Evolutionary conservation across 2,797 vertebrate species (phyloP).

Genomic region (Pelochelys cantorii): DNA sequence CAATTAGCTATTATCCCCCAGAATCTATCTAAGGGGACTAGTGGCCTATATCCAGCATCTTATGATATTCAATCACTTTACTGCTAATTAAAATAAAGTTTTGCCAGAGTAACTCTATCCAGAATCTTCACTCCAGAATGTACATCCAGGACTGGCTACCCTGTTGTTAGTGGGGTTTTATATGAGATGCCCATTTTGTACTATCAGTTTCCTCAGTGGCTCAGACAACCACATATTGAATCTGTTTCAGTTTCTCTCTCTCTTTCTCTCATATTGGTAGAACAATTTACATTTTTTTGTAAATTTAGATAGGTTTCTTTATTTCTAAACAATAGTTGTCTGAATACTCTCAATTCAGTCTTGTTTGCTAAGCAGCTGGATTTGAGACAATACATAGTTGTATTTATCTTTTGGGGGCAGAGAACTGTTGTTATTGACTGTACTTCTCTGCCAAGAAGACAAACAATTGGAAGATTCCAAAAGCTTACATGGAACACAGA

Average conservation of each 20-base stretch:
- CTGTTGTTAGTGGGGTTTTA: background rate
- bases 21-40: background rate
- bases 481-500: background rate
- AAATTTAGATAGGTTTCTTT: background rate
- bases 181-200: accelerated
- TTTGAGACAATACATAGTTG: background rate
- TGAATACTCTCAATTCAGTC: background rate
- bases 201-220: background rate
- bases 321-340: background rate
- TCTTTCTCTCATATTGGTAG: background rate
- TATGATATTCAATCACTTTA: background rate
- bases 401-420: conserved; percentile 2
- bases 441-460: background rate
- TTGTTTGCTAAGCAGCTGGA: background rate
- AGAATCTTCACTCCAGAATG: background rate
- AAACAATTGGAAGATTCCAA: background rate
- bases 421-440: conserved; percentile 4
- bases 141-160: background rate
- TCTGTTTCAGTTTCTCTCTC: background rate
- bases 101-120: background rate
- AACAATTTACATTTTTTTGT: background rate
- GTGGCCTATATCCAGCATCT: background rate
- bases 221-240: background rate
- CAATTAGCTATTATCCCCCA: background rate
- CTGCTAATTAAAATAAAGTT: background rate